phyloP scores from a whole-genome alignment of 1,140 invertebrate species.

The Phortica variegata region DNA sequence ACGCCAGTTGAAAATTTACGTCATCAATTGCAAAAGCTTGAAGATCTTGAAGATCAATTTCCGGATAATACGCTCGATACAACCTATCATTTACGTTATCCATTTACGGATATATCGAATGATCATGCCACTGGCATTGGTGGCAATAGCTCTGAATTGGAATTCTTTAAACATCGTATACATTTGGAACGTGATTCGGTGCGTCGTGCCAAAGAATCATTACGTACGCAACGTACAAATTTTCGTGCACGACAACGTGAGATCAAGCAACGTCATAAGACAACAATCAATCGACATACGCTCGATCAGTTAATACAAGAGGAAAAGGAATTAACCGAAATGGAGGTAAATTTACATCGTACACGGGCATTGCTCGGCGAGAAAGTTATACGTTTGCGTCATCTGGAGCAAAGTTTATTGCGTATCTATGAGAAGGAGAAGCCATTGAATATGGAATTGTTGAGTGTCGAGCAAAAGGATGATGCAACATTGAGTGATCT shows the following conservation, averaged over 20 bases:
- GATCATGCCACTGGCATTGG: constrained; percentile 35
- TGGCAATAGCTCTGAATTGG: constrained; percentile 65
- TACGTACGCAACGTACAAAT: constrained; percentile 58
- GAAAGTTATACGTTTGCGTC: constrained; percentile 74
- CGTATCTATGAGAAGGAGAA: constrained; percentile 60
- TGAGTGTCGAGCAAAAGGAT: constrained; percentile 57
- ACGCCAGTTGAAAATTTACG: constrained; percentile 75
- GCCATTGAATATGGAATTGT: constrained; percentile 47
- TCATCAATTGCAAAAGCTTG: constrained; percentile 74
- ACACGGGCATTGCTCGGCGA: constrained; percentile 75
- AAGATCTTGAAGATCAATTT: constrained; percentile 77
- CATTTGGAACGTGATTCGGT: constrained; percentile 76
- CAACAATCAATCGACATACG: constrained; percentile 57
- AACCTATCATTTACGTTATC: constrained; percentile 72
- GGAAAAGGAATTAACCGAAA: constrained; percentile 75
- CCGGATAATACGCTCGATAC: constrained; percentile 69
- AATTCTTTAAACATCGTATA: constrained; percentile 78
- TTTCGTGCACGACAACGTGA: constrained; percentile 46
- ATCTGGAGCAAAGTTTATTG: constrained; percentile 73
- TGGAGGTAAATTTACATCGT: constrained; percentile 76
- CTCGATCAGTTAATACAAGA: constrained; percentile 68
- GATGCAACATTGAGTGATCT: constrained; percentile 66
- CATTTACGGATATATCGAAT: constrained; percentile 67
- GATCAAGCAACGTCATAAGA: constrained; percentile 47
- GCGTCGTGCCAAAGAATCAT: constrained; percentile 69